Conservation (phyloP, 2,797 vertebrate species). For the Silurus aristotelis region DNA sequence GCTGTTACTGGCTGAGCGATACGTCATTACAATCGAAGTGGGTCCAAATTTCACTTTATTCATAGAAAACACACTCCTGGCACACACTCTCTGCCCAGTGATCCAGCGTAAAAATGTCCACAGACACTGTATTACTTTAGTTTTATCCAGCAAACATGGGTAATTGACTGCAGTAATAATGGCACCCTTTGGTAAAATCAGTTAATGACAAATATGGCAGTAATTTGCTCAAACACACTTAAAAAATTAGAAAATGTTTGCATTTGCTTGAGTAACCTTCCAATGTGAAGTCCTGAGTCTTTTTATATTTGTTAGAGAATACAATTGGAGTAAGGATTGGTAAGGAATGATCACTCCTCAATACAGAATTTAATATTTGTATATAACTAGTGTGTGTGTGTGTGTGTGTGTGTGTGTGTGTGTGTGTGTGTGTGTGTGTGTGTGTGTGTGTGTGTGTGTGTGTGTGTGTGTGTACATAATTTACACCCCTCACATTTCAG, state of each 20-base stretch:
- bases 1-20: slow-evolving; percentile 94
- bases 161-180: background rate
- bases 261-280: no score
- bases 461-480: no score
- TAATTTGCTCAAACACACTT: background rate
- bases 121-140: background rate
- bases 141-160: background rate
- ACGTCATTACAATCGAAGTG: slow-evolving; percentile 99
- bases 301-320: background rate
- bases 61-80: background rate
- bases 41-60: slow-evolving; percentile 27
- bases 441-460: no score
- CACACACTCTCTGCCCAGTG: background rate
- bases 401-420: no score
- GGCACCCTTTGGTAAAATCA: background rate
- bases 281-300: background rate
- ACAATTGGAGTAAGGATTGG: no score
- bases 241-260: background rate
- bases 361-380: no score
- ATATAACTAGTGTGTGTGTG: no score
- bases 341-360: no score
- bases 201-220: background rate
- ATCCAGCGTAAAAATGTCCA: background rate
- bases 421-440: no score
- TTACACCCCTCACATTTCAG: no score